These are phyloP conservation scores for Echinometra lucunter DNA, from an alignment of 53 echinoderm and acorn worm genomes.

Conservation along the genomic window DNA sequence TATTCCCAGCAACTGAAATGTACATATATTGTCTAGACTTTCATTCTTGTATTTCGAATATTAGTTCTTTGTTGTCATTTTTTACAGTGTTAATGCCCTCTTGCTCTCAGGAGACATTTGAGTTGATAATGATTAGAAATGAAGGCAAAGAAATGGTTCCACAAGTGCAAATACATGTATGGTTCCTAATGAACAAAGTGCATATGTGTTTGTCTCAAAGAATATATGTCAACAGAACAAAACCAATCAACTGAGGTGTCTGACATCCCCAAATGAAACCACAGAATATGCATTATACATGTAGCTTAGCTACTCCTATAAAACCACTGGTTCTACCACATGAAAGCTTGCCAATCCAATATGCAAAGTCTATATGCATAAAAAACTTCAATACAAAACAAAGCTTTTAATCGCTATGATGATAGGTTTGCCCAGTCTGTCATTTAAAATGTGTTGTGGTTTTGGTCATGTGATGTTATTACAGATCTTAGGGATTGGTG, in stretches of 20 bases:
- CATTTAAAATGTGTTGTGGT: not conserved
- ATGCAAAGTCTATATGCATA: not conserved
- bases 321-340: not conserved
- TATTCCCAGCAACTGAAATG: too few relatives aligned
- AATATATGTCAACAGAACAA: not conserved
- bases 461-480: conserved; percentile 23
- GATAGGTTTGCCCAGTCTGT: not conserved
- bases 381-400: not conserved
- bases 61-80: too few relatives aligned
- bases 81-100: not conserved
- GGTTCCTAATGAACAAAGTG: conserved; percentile 1
- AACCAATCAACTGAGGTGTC: not conserved
- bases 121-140: not conserved
- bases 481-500: not conserved
- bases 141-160: not conserved
- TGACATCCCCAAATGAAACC: not conserved
- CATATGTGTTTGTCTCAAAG: not conserved
- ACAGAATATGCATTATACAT: conserved; percentile 28
- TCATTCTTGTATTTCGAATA: too few relatives aligned
- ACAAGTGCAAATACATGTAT: not conserved
- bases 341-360: not conserved
- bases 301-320: not conserved
- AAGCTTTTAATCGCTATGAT: not conserved
- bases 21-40: too few relatives aligned
- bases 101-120: not conserved